phyloP scores from a whole-genome alignment of 2,113 vertebrate species.

The Spizaetus ornatus region DNA sequence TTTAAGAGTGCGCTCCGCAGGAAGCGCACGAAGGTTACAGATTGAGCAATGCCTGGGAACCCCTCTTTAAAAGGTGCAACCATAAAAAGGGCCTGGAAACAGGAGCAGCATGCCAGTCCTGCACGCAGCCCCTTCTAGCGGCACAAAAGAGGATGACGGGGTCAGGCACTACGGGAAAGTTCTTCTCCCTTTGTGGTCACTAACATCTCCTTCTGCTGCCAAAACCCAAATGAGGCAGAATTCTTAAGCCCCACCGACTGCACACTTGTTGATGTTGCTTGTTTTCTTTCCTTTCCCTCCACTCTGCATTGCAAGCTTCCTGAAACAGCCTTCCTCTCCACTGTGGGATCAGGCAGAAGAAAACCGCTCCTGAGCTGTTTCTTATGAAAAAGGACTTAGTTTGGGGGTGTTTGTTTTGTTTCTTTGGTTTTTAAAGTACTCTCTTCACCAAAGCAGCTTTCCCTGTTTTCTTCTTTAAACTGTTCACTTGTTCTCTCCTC shows the following conservation, averaged over 20 bases:
- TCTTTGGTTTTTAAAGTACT: not conserved
- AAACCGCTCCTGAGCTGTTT: not conserved
- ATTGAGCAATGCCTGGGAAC: conserved; percentile 35
- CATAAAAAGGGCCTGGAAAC: not conserved
- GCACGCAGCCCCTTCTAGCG: not conserved
- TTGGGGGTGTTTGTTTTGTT: too few relatives aligned
- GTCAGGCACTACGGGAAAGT: not conserved
- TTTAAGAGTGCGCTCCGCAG: conserved; percentile 19
- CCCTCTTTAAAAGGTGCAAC: not conserved
- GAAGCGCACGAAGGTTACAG: not conserved
- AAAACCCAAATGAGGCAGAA: not conserved
- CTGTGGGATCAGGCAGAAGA: not conserved
- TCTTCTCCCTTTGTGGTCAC: not conserved
- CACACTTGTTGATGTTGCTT: not conserved
- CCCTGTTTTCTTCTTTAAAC: not conserved
- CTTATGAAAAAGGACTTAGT: not conserved
- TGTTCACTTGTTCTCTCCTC: not conserved
- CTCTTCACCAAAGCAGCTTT: not conserved
- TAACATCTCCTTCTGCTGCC: not conserved
- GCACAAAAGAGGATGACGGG: not conserved
- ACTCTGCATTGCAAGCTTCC: not conserved
- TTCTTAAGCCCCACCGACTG: not conserved
- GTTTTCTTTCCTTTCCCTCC: not conserved
- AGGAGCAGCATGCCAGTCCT: not conserved
- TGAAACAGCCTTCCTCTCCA: not conserved